Evolutionary conservation across 2,888 invertebrate genomes (phyloP).

Genomic region (Lasiommata megera): DNA sequence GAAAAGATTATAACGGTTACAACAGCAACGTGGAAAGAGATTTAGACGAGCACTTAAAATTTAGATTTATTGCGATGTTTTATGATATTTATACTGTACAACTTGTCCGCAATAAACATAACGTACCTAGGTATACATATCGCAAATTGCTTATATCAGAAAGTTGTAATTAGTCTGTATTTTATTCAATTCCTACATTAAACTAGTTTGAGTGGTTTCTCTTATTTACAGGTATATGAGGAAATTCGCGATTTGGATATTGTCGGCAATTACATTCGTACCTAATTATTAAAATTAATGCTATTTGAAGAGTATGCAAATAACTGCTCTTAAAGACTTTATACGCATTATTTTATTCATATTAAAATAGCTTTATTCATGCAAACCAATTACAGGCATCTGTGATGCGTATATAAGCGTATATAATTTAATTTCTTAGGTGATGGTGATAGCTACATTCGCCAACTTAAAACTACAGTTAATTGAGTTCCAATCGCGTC

Average conservation of each 20-base stretch:
- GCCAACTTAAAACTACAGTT: too few species aligned
- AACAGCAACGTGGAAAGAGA: not conserved
- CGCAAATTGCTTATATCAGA: conserved; percentile 17
- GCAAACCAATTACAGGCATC: too few species aligned
- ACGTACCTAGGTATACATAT: not conserved
- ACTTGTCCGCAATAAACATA: conserved; percentile 14
- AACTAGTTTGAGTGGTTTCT: conserved; percentile 17
- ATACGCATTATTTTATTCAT: too few species aligned
- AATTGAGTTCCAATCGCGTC: too few species aligned
- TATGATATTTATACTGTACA: conserved; percentile 8
- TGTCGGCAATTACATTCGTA: conserved; percentile 4
- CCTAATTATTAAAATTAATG: not conserved
- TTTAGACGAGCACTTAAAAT: not conserved
- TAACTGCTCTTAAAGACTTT: not conserved
- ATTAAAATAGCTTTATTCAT: too few species aligned
- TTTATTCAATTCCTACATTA: conserved; percentile 12
- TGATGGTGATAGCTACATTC: too few species aligned
- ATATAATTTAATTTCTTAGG: too few species aligned
- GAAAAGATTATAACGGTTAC: not conserved
- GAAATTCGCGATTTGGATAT: conserved; percentile 9
- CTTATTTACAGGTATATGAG: conserved; percentile 16
- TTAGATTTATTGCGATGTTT: conserved; percentile 1
- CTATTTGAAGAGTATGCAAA: not conserved
- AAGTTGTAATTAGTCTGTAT: conserved; percentile 18
- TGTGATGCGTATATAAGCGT: too few species aligned